Conservation (phyloP, 2,113 vertebrate genomes). For the Dicentrarchus labrax region DNA sequence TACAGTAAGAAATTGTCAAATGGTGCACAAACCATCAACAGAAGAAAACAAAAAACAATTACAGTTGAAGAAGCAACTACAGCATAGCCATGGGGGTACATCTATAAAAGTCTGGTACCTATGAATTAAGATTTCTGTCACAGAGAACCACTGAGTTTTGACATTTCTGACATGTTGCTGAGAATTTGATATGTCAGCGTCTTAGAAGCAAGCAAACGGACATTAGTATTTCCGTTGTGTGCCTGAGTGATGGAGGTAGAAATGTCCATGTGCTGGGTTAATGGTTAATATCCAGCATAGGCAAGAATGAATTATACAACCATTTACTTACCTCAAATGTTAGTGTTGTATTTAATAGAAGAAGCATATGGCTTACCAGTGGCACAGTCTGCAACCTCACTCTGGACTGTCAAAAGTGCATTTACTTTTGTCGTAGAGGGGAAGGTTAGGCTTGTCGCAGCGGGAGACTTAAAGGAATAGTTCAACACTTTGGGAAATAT, state of each 20-base stretch:
- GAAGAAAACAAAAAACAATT: conserved; percentile 50
- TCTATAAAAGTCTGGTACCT: conserved; percentile 47
- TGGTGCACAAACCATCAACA: conserved; percentile 54
- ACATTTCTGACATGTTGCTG: conserved; percentile 46
- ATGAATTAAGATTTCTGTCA: conserved; percentile 41
- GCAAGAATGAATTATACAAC: conserved; percentile 48
- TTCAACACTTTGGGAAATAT: neutral
- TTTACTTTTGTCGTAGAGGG: conserved; percentile 21
- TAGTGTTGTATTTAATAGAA: conserved; percentile 43
- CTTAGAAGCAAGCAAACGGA: conserved; percentile 38
- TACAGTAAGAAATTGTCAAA: conserved; percentile 61
- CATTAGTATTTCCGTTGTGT: conserved; percentile 26
- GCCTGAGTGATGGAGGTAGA: conserved; percentile 82
- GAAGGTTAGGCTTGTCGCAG: neutral
- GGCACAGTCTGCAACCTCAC: conserved; percentile 67
- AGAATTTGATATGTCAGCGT: conserved; percentile 60
- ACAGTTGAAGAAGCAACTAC: conserved; percentile 71
- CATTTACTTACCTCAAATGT: conserved; percentile 47
- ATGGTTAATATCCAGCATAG: conserved; percentile 62
- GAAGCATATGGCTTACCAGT: conserved; percentile 66
- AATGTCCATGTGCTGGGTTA: conserved; percentile 56
- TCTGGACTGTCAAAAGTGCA: conserved; percentile 51
- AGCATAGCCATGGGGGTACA: conserved; percentile 65
- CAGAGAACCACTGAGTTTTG: conserved; percentile 41
- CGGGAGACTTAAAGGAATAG: neutral